Base-by-base conservation (phyloP, 2,888 invertebrate species). In the Eupithecia abbreviata region DNA sequence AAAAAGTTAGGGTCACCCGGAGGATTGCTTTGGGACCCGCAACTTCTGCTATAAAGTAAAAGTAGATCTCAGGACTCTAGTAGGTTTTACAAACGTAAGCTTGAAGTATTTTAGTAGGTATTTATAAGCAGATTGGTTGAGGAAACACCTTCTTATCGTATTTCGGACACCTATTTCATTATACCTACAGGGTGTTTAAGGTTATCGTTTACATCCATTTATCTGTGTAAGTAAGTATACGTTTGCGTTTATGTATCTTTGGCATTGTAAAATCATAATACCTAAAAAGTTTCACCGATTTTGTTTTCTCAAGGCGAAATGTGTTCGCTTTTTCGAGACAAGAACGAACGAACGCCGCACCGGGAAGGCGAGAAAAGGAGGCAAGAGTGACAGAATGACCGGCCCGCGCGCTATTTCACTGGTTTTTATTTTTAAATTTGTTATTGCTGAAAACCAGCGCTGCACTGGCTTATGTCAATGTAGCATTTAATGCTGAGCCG, bases 21-120 rank as follows among this genome's bases (percentile, higher is more conserved):
- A 82, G 80, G 81, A 81, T 82, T 81, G 82, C 82, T 81, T 71
- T 78, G 82, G 81, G 82, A 82, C 80, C 75, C 68, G 43, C 73
- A 82, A 82, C 79, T 82, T 81, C 74, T 73, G 75, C 80, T 78
- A 81, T 82, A 82, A 82, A 82, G 80, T 81, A 80, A 80, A 80
- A 80, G 80, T 80, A 80, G 81, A 13, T 80, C 77, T 79, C 76
- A 81, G 73, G 80, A 76, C 77, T 76, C 82, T 81, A 79, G 71
- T 74, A 73, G 76, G 79, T 77, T 81, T 80, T 76, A 82, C 81
- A 79, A 81, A 82, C 78, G 77, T 76, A 75, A 82, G 77, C 76
- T 79, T 18, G 2, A 18, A 69, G n/a, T 69, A n/a, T 43, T 58
- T 58, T 3, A 58, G n/a, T 9, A 58, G n/a, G 7, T 9, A 55